These are phyloP conservation scores for Poeciliopsis infans DNA, from an alignment of 2,797 vertebrate genomes.

Conservation along the genomic window DNA sequence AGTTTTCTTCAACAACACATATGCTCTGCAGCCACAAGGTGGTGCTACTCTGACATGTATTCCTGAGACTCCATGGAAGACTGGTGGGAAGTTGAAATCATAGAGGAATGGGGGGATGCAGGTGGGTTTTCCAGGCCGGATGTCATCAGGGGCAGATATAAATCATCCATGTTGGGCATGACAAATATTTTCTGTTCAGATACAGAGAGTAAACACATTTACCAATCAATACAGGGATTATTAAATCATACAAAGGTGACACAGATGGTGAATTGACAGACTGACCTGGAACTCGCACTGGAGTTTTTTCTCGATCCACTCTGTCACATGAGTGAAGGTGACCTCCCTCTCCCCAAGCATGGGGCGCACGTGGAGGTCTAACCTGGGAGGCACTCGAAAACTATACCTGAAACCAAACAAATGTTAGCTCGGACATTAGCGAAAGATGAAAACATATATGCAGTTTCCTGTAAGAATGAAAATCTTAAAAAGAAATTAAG, in stretches of 20 bases:
- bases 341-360: conserved; percentile 89
- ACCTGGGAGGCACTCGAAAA: conserved; percentile 84
- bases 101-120: conserved; percentile 58
- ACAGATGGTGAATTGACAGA: neutral
- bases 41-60: conserved; percentile 63
- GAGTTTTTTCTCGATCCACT: conserved; percentile 91
- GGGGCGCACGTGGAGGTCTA: conserved; percentile 86
- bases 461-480: neutral
- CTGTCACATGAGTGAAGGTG: conserved; percentile 87
- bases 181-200: conserved; percentile 86
- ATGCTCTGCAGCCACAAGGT: neutral
- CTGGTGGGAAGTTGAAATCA: conserved; percentile 61
- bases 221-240: neutral
- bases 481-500: neutral
- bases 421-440: neutral
- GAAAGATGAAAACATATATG: neutral
- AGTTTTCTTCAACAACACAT: neutral
- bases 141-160: conserved; percentile 88
- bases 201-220: conserved; percentile 10
- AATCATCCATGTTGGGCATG: conserved; percentile 93
- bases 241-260: neutral
- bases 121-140: conserved; percentile 79
- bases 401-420: conserved; percentile 73
- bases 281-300: conserved; percentile 90
- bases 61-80: conserved; percentile 76